Evolutionary conservation across 1,140 invertebrate species (phyloP), one percentile per base, ranked within the genome.

Genomic region (Dendrolimus kikuchii): DNA sequence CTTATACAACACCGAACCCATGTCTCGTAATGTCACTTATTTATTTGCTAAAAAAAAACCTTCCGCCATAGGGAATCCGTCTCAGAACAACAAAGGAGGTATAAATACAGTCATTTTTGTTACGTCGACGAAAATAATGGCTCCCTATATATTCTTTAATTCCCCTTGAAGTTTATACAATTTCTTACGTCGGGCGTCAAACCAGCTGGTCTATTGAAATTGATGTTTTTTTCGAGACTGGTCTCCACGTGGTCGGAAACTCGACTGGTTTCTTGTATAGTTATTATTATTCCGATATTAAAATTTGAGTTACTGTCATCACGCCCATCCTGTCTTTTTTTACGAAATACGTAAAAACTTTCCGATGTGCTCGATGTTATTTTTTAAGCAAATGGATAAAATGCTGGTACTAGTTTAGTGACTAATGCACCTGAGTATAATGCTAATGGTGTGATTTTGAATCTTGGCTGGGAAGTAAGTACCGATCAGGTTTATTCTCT

Each of bases 181-280:
- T 69, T 64, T 79, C 71, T 70, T 62, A 68, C 72, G 57, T 64
- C 23, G 23, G 23, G 63, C 62, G 63, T 64, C 63, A 63, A 78
- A 77, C 75, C 79, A 80, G 72, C 77, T 81, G 77, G 76, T 74
- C 72, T 77, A 79, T 82, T 77, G 59, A 79, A 63, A 57, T 45
- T 8, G n/a, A 8, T 9, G 5, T 45, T 9, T 45, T 45, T 8
- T 45, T n/a, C 5, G 5, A 45, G 23, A 45, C 7, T 42, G 7
- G 41, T n/a, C n/a, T 53, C 56, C 71, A 74, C 74, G 74, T 77
- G 70, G 70, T 71, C 63, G 69, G 66, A 68, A 66, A 68, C 62
- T 66, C 51, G 59, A 64, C 60, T 62, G 56, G 62, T 59, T 51
- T 49, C 49, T 53, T 40, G 23, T 10, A 46, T 46, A 42, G 54